These are phyloP conservation scores for Aleiodes alternator DNA, from an alignment of 2,888 invertebrate genomes.

Conservation along the genomic window DNA sequence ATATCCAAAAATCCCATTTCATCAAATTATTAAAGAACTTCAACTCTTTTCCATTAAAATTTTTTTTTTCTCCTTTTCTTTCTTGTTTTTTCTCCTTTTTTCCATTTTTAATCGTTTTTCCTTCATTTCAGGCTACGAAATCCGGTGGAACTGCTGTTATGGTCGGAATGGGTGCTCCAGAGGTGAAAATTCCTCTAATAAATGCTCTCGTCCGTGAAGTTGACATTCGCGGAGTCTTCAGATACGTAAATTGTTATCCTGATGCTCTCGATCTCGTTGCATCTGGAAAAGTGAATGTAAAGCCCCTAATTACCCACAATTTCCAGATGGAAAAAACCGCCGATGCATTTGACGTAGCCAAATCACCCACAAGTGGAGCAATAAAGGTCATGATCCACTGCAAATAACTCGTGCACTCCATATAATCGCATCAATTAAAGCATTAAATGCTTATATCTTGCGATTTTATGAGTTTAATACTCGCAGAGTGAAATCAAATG, in stretches of 20 bases:
- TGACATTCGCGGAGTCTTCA: slow-evolving; percentile 94
- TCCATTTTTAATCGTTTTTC: background rate
- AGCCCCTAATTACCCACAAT: slow-evolving; percentile 90
- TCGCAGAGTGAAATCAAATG: too few relatives aligned
- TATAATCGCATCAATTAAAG: too few relatives aligned
- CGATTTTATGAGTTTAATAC: too few relatives aligned
- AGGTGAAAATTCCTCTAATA: slow-evolving; percentile 88
- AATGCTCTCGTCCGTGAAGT: slow-evolving; percentile 90
- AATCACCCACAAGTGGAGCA: slow-evolving; percentile 82
- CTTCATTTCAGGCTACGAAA: slow-evolving; percentile 83
- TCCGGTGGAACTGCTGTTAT: slow-evolving; percentile 91
- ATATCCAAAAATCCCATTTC: too few relatives aligned
- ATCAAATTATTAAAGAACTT: too few relatives aligned
- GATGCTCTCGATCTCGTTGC: slow-evolving; percentile 87
- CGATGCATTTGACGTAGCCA: slow-evolving; percentile 90
- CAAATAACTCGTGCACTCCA: slow-evolving; percentile 58
- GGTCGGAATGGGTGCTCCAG: slow-evolving; percentile 90
- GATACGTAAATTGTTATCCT: slow-evolving; percentile 93
- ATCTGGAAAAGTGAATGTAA: slow-evolving; percentile 86
- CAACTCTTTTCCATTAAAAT: too few relatives aligned
- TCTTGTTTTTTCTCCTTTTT: background rate
- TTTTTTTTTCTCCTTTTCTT: too few relatives aligned
- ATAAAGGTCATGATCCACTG: slow-evolving; percentile 94
- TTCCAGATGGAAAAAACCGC: slow-evolving; percentile 85
- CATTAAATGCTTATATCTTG: too few relatives aligned